phyloP scores from a whole-genome alignment of 2,888 invertebrate species.

The Zonitis immaculata region DNA sequence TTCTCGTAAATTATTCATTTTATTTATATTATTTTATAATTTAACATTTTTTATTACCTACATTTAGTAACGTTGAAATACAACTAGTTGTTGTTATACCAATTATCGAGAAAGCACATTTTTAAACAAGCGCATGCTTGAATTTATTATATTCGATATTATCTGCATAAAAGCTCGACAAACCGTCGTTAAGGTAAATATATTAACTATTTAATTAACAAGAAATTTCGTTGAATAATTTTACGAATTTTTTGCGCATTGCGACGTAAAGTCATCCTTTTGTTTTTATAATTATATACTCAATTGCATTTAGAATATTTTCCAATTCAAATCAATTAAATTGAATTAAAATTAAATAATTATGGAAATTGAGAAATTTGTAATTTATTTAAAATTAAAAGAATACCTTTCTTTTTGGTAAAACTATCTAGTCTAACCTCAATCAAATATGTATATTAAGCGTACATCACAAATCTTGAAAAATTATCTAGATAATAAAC shows the following conservation, averaged over 20 bases:
- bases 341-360: too few species aligned
- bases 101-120: constrained; percentile 24
- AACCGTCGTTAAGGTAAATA: constrained; percentile 35
- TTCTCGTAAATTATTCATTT: constrained; percentile 33
- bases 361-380: too few species aligned
- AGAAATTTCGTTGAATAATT: constrained; percentile 2
- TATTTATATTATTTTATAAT: constrained; percentile 9
- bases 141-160: constrained; percentile 38
- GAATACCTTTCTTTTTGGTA: too few species aligned
- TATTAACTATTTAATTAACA: constrained; percentile 1
- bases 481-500: too few species aligned
- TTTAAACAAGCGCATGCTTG: constrained; percentile 39
- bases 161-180: constrained; percentile 32
- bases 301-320: too few species aligned
- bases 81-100: constrained; percentile 15
- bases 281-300: too few species aligned
- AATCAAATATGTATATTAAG: too few species aligned
- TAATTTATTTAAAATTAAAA: too few species aligned
- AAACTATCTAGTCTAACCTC: too few species aligned
- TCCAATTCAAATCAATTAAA: too few species aligned
- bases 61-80: constrained; percentile 4
- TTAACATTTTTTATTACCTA: constrained; percentile 11
- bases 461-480: too few species aligned
- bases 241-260: constrained; percentile 18
- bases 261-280: too few species aligned